Evolutionary conservation across 2,888 invertebrate genomes (phyloP), one percentile per base, ranked within the genome.

Genomic region (Pachydiplax longipennis): DNA sequence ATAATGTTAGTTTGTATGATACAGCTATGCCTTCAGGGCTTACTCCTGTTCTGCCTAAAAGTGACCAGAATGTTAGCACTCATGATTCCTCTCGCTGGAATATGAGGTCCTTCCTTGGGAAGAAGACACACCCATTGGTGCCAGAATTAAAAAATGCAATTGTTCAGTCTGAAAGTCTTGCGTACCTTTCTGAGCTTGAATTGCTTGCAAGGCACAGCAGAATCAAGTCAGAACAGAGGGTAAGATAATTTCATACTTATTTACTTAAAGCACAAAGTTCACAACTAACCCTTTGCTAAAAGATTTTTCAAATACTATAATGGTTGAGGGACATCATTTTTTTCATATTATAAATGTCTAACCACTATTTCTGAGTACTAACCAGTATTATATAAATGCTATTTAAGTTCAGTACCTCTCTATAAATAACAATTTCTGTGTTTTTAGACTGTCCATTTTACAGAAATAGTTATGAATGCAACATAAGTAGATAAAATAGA

Each of bases 91-190:
- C 81, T 61, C 80, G 73, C n/a, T 82, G 90, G 90, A 90, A 82
- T 81, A 48, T 65, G 37, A 82, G 53, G 22, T 37, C 92, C 80
- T 90, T 91, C 35, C 90, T 91, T 80, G 91, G 94, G 93, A 92
- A 91, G 91, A 91, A 80, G 80, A 90, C 83, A 82, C 93, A 94
- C 80, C 94, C 93, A 92, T 92, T 95, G 91, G 93, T 94, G 92
- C 94, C 94, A 25, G 95, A 95, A 92, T 92, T 94, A 92, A 94
- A 95, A 92, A 94, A 94, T 91, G 94, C 94, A 91, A 94, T 95
- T 92, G 93, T 94, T 92, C 94, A 94, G 92, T 94, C 94, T 22
- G 95, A 95, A 92, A 94, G 95, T 92, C 93, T 95, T 92, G 95
- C 95, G 61, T 94, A 95, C 92, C 93, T 95, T 90, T 93, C 94